phyloP scores from a whole-genome alignment of 92 coral and sea anemone species.

The Paragorgia papillata region DNA sequence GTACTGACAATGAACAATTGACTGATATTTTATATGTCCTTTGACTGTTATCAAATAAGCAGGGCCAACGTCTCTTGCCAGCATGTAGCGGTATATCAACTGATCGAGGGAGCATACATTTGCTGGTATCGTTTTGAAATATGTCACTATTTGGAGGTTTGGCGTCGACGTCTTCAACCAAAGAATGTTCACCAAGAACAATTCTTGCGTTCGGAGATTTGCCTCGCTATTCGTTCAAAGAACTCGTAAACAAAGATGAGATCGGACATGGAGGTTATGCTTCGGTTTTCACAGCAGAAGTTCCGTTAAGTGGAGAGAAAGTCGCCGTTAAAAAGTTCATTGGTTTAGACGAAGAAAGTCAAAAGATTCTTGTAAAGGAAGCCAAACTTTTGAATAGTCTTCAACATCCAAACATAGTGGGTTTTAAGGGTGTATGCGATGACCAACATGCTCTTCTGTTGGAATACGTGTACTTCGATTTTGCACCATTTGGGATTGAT shows the following conservation, averaged over 20 bases:
- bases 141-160: slow-evolving; percentile 33
- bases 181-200: neutral
- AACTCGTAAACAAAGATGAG: slow-evolving; percentile 26
- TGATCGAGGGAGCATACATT: too few species aligned
- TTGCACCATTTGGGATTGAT: slow-evolving; percentile 46
- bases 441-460: too few species aligned
- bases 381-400: slow-evolving; percentile 31
- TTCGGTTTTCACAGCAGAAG: slow-evolving; percentile 24
- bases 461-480: slow-evolving; percentile 49
- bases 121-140: neutral
- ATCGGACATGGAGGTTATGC: slow-evolving; percentile 35
- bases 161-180: neutral
- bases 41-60: too few species aligned
- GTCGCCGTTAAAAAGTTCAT: slow-evolving; percentile 19
- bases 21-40: too few species aligned
- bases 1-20: too few species aligned
- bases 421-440: slow-evolving; percentile 34
- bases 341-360: neutral
- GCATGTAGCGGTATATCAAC: too few species aligned
- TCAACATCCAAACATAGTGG: slow-evolving; percentile 26
- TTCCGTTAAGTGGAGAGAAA: slow-evolving; percentile 8
- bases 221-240: slow-evolving; percentile 11
- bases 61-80: too few species aligned
- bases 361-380: slow-evolving; percentile 15
- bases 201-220: neutral